Conservation (phyloP, 64 coral and sea anemone genomes). For the Catalaphyllia jardinei region DNA sequence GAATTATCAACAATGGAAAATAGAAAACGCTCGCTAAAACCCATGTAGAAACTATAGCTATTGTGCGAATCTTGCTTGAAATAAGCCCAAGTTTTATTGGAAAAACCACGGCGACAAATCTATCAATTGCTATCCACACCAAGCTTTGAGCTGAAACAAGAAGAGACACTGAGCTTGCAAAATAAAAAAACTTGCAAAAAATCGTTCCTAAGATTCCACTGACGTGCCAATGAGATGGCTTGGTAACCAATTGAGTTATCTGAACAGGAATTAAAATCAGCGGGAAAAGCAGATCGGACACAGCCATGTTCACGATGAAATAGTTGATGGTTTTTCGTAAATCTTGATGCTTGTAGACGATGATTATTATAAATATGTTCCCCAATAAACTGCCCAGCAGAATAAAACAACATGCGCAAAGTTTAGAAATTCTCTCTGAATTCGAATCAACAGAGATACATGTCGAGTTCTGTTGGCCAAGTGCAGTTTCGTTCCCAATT, state of each 20-base stretch:
- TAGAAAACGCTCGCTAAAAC: not conserved
- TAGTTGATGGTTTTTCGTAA: not conserved
- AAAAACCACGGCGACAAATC: constrained; percentile 12
- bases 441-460: not conserved
- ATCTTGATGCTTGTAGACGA: not conserved
- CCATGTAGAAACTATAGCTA: not conserved
- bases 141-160: constrained; percentile 4
- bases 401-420: not conserved
- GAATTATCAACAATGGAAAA: too few relatives aligned
- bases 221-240: not conserved
- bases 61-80: not conserved
- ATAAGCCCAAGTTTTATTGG: not conserved
- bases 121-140: constrained; percentile 6
- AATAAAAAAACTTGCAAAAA: not conserved
- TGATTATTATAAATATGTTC: not conserved
- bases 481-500: not conserved
- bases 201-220: not conserved
- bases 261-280: not conserved
- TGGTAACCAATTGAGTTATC: not conserved
- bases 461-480: not conserved
- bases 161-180: not conserved
- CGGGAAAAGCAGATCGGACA: not conserved
- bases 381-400: not conserved
- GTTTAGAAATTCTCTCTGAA: not conserved
- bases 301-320: constrained; percentile 15